phyloP scores from a whole-genome alignment of 2,888 invertebrate species.

The Cataglyphis rosenhaueri region DNA sequence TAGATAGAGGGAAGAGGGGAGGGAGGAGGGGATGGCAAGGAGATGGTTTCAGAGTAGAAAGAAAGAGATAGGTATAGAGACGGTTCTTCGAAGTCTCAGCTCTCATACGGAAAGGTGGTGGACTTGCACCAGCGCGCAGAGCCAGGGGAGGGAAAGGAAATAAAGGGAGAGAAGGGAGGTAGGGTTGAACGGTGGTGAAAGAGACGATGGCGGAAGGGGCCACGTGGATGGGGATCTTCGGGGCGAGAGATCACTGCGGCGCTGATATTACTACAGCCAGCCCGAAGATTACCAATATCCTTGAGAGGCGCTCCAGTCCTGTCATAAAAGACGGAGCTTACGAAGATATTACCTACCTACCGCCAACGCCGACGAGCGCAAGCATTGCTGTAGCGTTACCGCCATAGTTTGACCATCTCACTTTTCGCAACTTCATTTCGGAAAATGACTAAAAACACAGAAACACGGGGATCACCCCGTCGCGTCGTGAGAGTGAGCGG shows the following conservation, averaged over 20 bases:
- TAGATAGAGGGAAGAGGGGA: constrained; percentile 51
- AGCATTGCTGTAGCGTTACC: constrained; percentile 65
- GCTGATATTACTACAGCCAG: constrained; percentile 83
- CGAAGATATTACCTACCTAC: constrained; percentile 82
- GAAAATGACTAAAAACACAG: constrained; percentile 75
- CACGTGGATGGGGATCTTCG: constrained; percentile 68
- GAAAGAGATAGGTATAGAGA: constrained; percentile 61
- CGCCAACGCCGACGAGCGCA: constrained; percentile 53
- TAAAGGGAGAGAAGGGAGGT: constrained; percentile 5
- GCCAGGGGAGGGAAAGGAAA: constrained; percentile 3
- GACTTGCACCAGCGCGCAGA: constrained; percentile 32
- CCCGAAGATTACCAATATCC: constrained; percentile 85
- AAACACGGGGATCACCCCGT: constrained; percentile 55
- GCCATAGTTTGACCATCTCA: constrained; percentile 70
- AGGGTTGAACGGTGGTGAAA: constrained; percentile 39
- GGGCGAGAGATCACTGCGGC: constrained; percentile 84
- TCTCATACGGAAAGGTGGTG: constrained; percentile 46
- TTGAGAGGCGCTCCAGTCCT: constrained; percentile 84
- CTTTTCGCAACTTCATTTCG: constrained; percentile 83
- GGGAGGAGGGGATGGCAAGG: neutral
- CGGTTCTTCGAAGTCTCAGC: constrained; percentile 64
- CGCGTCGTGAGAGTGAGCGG: constrained; percentile 38
- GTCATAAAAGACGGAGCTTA: constrained; percentile 85
- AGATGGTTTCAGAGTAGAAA: constrained; percentile 44
- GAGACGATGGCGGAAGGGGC: constrained; percentile 37